These are phyloP conservation scores for Mylabris sibirica DNA, from an alignment of 2,888 invertebrate genomes.

Conservation along the genomic window DNA sequence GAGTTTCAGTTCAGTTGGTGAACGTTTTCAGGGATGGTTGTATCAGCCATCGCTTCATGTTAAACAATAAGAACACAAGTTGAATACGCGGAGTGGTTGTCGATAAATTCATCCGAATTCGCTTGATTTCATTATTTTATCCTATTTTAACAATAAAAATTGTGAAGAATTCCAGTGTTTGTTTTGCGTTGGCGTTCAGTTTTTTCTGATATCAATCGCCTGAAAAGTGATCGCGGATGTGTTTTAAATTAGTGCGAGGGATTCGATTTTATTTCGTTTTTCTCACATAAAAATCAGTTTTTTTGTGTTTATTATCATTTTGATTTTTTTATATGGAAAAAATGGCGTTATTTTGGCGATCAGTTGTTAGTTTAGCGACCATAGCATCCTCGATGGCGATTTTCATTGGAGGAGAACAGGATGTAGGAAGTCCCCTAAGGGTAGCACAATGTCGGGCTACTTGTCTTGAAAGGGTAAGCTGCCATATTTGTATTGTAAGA, in stretches of 20 bases:
- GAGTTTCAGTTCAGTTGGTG: slow-evolving; percentile 12
- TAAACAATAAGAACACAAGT: not conserved
- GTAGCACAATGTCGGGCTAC: slow-evolving; percentile 77
- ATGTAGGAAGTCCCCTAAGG: slow-evolving; percentile 74
- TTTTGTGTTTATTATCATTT: slow-evolving; percentile 1
- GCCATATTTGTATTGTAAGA: slow-evolving; percentile 36
- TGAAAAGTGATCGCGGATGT: not conserved
- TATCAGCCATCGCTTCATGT: not conserved
- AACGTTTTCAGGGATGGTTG: slow-evolving; percentile 2
- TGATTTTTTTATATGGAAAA: slow-evolving; percentile 18
- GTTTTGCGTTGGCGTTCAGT: not conserved
- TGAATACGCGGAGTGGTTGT: not conserved
- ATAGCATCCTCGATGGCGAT: slow-evolving; percentile 55
- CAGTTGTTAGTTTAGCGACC: slow-evolving; percentile 52
- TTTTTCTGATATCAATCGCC: not conserved
- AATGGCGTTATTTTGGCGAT: slow-evolving; percentile 55
- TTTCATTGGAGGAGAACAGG: slow-evolving; percentile 67
- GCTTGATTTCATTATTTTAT: too few species aligned
- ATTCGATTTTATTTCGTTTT: slow-evolving; percentile 11
- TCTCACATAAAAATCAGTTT: not conserved
- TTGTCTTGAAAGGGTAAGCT: slow-evolving; percentile 74
- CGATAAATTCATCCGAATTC: too few species aligned
- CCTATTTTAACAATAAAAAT: not conserved
- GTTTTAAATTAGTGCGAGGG: not conserved
- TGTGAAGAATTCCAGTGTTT: not conserved